Percentiles rank a stretch among this genome's conserved stretches.
These are phyloP conservation scores for Poeciliopsis retropinna DNA, from an alignment of 2,113 vertebrate species.

Conservation along the genomic window DNA sequence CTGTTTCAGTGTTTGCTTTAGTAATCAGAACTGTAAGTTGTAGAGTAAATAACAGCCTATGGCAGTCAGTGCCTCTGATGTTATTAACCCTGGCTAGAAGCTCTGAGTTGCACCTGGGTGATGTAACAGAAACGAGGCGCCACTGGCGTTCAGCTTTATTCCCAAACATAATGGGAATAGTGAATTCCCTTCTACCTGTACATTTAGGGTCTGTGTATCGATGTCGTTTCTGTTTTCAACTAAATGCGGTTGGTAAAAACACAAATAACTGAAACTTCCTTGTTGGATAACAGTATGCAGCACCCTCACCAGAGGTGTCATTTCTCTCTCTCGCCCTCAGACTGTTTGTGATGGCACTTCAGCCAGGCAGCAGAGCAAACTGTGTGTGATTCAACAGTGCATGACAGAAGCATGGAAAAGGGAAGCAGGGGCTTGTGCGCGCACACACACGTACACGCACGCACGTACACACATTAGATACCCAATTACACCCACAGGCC, in stretches of 20 bases:
- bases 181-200: not conserved
- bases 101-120: no score
- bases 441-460: slow-evolving; percentile 18
- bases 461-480: slow-evolving; percentile 4
- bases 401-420: slow-evolving; percentile 42
- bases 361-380: slow-evolving; percentile 7
- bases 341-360: not conserved
- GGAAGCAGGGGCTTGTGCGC: slow-evolving; percentile 32
- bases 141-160: not conserved
- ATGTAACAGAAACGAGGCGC: not conserved
- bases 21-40: not conserved
- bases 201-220: not conserved
- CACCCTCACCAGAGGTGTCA: not conserved
- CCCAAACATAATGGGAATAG: no score
- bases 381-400: slow-evolving; percentile 35
- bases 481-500: slow-evolving; percentile 13
- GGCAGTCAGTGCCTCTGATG: not conserved
- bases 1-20: not conserved
- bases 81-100: not conserved
- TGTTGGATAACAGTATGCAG: no score
- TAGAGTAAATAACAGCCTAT: not conserved
- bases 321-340: not conserved
- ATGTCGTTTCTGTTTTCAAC: not conserved
- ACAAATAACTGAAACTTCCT: not conserved
- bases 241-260: not conserved